Evolutionary conservation across 2,113 vertebrate species (phyloP), one percentile per base, ranked within the genome.

Genomic region (Craseonycteris thonglongyai): DNA sequence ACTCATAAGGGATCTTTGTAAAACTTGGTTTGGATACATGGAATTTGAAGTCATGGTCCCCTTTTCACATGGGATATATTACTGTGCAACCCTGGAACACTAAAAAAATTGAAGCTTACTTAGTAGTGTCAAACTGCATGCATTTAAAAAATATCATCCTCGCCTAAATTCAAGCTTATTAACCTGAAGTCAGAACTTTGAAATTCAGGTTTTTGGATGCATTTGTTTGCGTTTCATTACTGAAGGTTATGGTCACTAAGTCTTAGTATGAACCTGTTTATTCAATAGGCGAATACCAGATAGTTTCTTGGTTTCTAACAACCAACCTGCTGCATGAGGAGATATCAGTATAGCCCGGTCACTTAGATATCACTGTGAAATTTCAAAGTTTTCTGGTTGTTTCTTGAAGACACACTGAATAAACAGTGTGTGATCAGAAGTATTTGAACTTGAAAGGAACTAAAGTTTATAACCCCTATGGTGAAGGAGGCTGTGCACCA

Each of bases 101-200:
- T 80, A 30, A 85, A 68, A 40, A 59, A 56, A 10, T 75, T 59
- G 40, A 92, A 76, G 47, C 80, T 38, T 59, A 28, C 33, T 71
- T 56, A 42, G 24, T 65, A 76, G 65, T 92, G 10, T 63, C 66
- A 42, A 81, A 84, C 21, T 45, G 47, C 14, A 21, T 28, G 33
- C 72, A 72, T 91, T 96, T 96, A 49, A 6, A 63, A 95, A 94
- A 81, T 85, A 16, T 35, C 33, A 10, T 42, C 49, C 61, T 51
- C 1, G 2, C 78, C 78, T 74, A 65, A 38, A 85, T 82, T 95
- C 35, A 78, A 51, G 30, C 9, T 86, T 82, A 74, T 91, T 94
- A 90, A 93, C 68, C 47, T 24, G 76, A 88, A 40, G 81, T 91
- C 92, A 95, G 24, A 91, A 68, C 42, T 89, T 91, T 47, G 65